These are phyloP conservation scores for Crocuta crocuta DNA, from an alignment of 2,113 vertebrate genomes.

Conservation along the genomic window DNA sequence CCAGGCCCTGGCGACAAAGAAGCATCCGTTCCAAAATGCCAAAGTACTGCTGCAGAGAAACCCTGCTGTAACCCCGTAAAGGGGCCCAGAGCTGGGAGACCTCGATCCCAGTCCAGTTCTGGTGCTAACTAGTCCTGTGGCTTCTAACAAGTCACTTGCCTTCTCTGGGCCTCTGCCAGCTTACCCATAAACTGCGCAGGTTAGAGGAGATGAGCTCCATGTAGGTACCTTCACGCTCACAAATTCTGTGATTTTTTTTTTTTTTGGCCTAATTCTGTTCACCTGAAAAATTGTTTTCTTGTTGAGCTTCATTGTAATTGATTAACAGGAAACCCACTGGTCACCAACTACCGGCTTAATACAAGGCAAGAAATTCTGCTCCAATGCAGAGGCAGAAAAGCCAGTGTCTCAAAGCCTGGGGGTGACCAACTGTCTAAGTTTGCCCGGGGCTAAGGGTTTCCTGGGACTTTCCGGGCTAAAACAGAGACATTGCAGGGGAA, in stretches of 20 bases:
- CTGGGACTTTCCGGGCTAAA: background rate
- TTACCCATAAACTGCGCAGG: background rate
- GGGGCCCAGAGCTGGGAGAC: background rate
- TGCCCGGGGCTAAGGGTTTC: background rate
- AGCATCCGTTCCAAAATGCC: background rate
- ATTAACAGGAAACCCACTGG: background rate
- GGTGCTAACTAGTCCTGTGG: background rate
- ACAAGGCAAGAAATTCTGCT: constrained; percentile 20
- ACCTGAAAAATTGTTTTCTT: background rate
- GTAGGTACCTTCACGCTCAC: background rate
- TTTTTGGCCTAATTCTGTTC: background rate
- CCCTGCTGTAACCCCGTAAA: background rate
- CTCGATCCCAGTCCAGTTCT: background rate
- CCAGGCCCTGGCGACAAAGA: background rate
- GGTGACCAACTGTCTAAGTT: background rate
- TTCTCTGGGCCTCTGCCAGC: background rate
- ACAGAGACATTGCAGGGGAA: background rate
- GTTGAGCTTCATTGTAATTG: background rate
- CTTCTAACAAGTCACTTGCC: background rate
- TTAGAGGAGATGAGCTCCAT: background rate
- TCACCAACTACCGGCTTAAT: background rate
- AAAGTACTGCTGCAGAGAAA: background rate
- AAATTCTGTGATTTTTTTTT: constrained; percentile 3
- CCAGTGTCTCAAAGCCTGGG: background rate
- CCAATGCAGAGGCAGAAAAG: background rate